phyloP scores from a whole-genome alignment of 2,113 vertebrate genomes.

The Heteronetta atricapilla region DNA sequence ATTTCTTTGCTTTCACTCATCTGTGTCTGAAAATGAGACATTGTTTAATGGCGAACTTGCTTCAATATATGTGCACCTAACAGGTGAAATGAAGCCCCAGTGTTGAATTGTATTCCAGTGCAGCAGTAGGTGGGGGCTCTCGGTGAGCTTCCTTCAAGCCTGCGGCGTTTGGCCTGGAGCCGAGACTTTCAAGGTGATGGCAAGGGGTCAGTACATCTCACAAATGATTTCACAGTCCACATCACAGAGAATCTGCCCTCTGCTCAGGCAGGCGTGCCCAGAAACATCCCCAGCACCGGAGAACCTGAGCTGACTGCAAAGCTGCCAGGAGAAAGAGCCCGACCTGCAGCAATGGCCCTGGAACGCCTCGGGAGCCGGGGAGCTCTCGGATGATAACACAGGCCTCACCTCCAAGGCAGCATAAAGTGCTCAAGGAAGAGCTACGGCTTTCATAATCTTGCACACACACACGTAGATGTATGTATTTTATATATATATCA shows the following conservation, averaged over 20 bases:
- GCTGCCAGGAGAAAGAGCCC: not conserved
- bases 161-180: not conserved
- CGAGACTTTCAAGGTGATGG: conserved; percentile 3
- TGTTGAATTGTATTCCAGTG: not conserved
- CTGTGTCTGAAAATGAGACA: accelerated
- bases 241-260: not conserved
- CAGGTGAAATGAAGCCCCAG: not conserved
- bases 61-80: not conserved
- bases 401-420: not conserved
- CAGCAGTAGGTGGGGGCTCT: not conserved
- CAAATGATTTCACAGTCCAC: conserved; percentile 10
- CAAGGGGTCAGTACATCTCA: not conserved
- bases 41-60: not conserved
- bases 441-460: not conserved
- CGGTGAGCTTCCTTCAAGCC: not conserved
- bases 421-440: not conserved
- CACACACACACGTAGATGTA: accelerated
- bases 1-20: not conserved
- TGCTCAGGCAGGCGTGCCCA: not conserved
- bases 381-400: not conserved
- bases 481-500: not conserved
- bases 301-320: not conserved
- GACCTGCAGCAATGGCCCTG: not conserved
- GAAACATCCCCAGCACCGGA: not conserved
- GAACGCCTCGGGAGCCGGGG: not conserved